A percentile compares a stretch with the other conserved stretches of the same genome.
Evolutionary conservation across 2,888 invertebrate species (phyloP).

Genomic region (Gortyna flavago): DNA sequence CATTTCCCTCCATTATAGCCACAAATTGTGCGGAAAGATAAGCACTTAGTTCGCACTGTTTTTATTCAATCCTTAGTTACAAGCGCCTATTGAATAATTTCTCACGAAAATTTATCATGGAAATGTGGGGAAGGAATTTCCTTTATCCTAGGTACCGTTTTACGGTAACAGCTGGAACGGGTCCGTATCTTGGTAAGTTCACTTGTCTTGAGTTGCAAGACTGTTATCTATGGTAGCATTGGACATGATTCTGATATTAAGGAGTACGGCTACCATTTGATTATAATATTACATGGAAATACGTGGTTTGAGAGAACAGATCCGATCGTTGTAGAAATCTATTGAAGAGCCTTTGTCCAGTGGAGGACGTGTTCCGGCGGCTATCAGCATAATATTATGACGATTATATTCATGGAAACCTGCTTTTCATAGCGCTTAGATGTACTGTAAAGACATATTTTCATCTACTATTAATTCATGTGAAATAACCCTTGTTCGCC

Average conservation of each 20-base stretch:
- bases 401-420: slow-evolving; percentile 20
- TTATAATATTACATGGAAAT: slow-evolving; percentile 40
- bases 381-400: slow-evolving; percentile 24
- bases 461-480: neutral
- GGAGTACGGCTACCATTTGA: slow-evolving; percentile 11
- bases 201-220: neutral
- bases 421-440: neutral
- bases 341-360: slow-evolving; percentile 8
- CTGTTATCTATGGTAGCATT: neutral
- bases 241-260: slow-evolving; percentile 1
- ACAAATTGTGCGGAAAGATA: slow-evolving; percentile 64
- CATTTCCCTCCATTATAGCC: slow-evolving; percentile 56
- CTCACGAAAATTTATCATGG: slow-evolving; percentile 51
- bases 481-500: slow-evolving; percentile 12
- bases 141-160: slow-evolving; percentile 35
- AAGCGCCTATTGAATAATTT: slow-evolving; percentile 45
- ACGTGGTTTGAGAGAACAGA: neutral
- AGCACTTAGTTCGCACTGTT: slow-evolving; percentile 60
- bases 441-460: neutral
- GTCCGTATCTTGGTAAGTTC: neutral
- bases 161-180: neutral
- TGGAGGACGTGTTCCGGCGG: slow-evolving; percentile 3
- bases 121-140: slow-evolving; percentile 23
- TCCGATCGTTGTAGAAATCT: slow-evolving; percentile 14
- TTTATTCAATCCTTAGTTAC: slow-evolving; percentile 49